phyloP scores from a whole-genome alignment of 2,888 invertebrate genomes.

The Trisateles emortualis region DNA sequence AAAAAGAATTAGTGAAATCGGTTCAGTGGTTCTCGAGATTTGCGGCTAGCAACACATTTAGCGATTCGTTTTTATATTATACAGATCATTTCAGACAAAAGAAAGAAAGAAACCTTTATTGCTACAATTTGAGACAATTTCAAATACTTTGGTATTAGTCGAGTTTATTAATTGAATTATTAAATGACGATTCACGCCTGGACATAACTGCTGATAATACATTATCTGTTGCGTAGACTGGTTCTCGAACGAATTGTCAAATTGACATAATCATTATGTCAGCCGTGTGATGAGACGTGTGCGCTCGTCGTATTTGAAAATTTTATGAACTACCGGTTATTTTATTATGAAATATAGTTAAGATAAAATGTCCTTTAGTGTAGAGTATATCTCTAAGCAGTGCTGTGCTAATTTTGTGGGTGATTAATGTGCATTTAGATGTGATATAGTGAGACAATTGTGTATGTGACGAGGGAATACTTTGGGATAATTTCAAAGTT shows the following conservation, averaged over 20 bases:
- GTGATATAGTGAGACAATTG: slow-evolving; percentile 29
- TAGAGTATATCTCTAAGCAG: slow-evolving; percentile 33
- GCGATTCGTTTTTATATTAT: too few relatives aligned
- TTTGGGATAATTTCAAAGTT: slow-evolving; percentile 33
- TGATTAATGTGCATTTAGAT: slow-evolving; percentile 41
- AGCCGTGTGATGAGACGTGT: slow-evolving; percentile 27
- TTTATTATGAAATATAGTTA: slow-evolving; percentile 15
- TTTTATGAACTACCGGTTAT: slow-evolving; percentile 36
- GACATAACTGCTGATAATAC: too few relatives aligned
- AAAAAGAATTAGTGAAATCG: too few relatives aligned
- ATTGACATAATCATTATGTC: slow-evolving; percentile 5
- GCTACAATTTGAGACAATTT: too few relatives aligned
- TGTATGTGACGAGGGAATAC: slow-evolving; percentile 35
- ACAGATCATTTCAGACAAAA: too few relatives aligned
- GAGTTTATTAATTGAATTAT: too few relatives aligned
- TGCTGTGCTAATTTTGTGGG: slow-evolving; percentile 47
- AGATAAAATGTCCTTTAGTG: slow-evolving; percentile 35
- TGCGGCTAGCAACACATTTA: too few relatives aligned
- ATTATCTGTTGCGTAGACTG: background rate
- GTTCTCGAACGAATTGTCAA: slow-evolving; percentile 3
- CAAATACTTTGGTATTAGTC: too few relatives aligned
- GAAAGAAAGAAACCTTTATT: too few relatives aligned
- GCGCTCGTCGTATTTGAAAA: background rate
- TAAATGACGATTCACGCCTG: too few relatives aligned
- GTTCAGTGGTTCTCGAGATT: too few relatives aligned